Conservation (phyloP, 2,888 invertebrate genomes). For the Diarsia mendica region DNA sequence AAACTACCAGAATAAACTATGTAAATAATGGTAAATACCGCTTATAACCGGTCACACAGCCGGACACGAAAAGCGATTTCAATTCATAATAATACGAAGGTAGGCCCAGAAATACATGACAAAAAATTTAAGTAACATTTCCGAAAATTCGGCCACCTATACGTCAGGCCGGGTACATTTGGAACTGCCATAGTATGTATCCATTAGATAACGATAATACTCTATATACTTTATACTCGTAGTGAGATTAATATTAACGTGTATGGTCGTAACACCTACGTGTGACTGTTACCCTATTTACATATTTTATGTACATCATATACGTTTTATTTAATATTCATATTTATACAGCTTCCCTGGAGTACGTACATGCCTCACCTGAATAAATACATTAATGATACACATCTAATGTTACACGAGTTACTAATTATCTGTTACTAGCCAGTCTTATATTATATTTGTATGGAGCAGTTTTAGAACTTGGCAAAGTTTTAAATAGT, state of each 20-base stretch:
- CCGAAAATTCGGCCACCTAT: too few relatives aligned
- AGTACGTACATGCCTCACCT: conserved; percentile 9
- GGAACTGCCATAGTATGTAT: background rate
- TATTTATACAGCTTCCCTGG: conserved; percentile 33
- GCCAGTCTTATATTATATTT: background rate
- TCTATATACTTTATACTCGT: conserved; percentile 17
- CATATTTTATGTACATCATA: conserved; percentile 11
- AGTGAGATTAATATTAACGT: conserved; percentile 8
- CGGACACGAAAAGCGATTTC: background rate
- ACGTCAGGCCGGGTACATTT: too few relatives aligned
- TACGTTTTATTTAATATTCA: conserved; percentile 29
- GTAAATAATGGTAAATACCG: background rate
- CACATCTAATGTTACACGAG: too few relatives aligned
- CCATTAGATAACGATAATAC: conserved; percentile 3
- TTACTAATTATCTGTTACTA: background rate
- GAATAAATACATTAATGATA: conserved; percentile 42
- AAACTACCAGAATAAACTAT: background rate
- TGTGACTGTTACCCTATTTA: conserved; percentile 8
- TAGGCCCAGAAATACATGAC: too few relatives aligned
- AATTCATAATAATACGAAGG: background rate
- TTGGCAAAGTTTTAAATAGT: background rate
- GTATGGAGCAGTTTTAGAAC: conserved; percentile 2
- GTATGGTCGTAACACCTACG: conserved; percentile 10
- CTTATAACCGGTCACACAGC: background rate
- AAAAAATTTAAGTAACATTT: too few relatives aligned